Conservation (phyloP, 2,797 vertebrate species). For the Channa striata region DNA sequence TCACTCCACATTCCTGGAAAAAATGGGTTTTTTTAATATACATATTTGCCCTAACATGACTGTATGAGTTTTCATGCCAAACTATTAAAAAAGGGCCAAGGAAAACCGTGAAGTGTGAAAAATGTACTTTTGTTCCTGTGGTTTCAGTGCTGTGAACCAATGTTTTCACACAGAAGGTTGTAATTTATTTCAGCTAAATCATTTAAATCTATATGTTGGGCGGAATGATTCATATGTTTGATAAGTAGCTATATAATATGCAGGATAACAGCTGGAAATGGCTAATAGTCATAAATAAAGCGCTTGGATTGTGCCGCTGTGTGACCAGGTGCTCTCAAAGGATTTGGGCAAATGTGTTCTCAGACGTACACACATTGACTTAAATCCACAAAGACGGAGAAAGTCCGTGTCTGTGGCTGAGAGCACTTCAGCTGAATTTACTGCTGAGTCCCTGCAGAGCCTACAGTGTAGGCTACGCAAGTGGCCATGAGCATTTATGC, state of each 20-base stretch:
- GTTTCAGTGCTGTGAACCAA: constrained; percentile 16
- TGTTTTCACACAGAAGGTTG: constrained; percentile 20
- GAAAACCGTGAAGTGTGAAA: constrained; percentile 11
- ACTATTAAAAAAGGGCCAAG: constrained; percentile 23
- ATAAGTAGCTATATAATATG: constrained; percentile 48
- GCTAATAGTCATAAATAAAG: constrained; percentile 39
- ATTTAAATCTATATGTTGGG: constrained; percentile 42
- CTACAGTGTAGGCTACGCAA: too few species aligned
- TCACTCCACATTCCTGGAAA: constrained; percentile 9
- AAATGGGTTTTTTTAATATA: constrained; percentile 24
- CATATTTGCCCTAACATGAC: neutral
- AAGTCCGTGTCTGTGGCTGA: neutral
- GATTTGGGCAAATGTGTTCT: constrained; percentile 29
- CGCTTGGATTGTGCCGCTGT: constrained; percentile 21
- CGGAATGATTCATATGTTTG: constrained; percentile 49
- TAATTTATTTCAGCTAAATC: constrained; percentile 47
- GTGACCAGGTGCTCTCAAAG: constrained; percentile 50
- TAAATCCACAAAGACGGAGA: constrained; percentile 23
- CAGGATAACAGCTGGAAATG: constrained; percentile 42
- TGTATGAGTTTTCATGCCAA: neutral
- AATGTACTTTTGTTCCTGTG: constrained; percentile 7
- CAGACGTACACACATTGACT: constrained; percentile 23
- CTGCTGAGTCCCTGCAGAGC: too few species aligned
- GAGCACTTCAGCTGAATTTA: neutral
- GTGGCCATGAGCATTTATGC: too few species aligned